Base-by-base conservation (phyloP, 2,113 vertebrate genomes). In the Heterotilapia buettikoferi region DNA sequence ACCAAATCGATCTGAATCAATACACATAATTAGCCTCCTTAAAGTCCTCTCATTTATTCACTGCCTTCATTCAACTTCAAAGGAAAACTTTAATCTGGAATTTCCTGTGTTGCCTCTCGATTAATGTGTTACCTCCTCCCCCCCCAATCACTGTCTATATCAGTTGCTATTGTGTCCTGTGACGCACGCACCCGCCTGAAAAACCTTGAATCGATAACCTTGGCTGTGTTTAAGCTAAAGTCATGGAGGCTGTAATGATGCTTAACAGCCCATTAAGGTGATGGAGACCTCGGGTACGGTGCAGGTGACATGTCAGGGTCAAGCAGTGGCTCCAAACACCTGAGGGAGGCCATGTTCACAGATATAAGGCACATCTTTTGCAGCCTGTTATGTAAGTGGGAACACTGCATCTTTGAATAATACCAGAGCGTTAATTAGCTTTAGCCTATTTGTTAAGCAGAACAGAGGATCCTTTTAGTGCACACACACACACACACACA, bases 241-340 rank as follows among this genome's bases (percentile, higher is more conserved):
- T 90, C 94, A 83, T 12, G 2, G 85, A 85, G 89, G 88, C 90
- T 83, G 71, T 90, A 93, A 92, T 85, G 86, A 79, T 26, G 71
- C 85, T 89, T 91, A 95, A 93, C 85, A 87, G 93, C 85, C 87
- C 90, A 94, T 95, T 94, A 92, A 73, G 76, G 93, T 92, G 93
- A 93, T 92, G 89, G 91, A 93, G 94, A 87, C 87, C 89, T 89
- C 43, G 56, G 13, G 59, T 78, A 6, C 2, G 43, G 79, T 16
- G 87, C 6, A 26, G 52, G 66, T 73, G 89, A 84, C 81, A 29
- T 52, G 47, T 88, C 87, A 82, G 88, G 83, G 92, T 88, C 81
- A 50, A 76, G 21, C 31, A 7, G 6, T 13, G 76, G 66, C 80
- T 87, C 68, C 73, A 36, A 88, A 83, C 45, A 56, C 76, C 52